phyloP scores from a whole-genome alignment of 2,888 invertebrate species.

The Ramazzottius varieornatus region DNA sequence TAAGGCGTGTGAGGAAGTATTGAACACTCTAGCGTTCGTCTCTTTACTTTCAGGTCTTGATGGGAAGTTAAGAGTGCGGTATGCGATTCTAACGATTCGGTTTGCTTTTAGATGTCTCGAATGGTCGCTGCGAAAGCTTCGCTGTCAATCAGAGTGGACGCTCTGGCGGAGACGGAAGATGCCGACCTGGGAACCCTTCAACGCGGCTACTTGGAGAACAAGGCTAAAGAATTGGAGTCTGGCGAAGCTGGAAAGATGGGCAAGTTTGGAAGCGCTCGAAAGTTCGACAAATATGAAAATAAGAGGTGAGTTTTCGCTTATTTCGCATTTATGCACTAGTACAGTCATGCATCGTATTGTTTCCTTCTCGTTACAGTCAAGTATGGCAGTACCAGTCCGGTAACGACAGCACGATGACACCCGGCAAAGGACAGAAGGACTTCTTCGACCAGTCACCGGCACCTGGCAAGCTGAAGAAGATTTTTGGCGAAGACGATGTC shows the following conservation, averaged over 20 bases:
- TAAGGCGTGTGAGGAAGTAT: slow-evolving; percentile 11
- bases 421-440: slow-evolving; percentile 17
- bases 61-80: no score
- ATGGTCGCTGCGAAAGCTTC: slow-evolving; percentile 91
- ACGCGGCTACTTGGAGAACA: slow-evolving; percentile 56
- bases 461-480: slow-evolving; percentile 9
- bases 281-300: slow-evolving; percentile 73
- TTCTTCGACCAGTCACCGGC: background rate
- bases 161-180: slow-evolving; percentile 58
- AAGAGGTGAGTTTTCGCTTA: slow-evolving; percentile 31
- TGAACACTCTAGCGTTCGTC: background rate
- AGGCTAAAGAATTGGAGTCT: slow-evolving; percentile 44
- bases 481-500: slow-evolving; percentile 14
- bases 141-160: slow-evolving; percentile 72
- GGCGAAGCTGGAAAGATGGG: slow-evolving; percentile 36
- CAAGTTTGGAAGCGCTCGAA: slow-evolving; percentile 23
- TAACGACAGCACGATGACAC: slow-evolving; percentile 51
- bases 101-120: slow-evolving; percentile 42
- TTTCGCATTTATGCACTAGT: background rate
- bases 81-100: background rate
- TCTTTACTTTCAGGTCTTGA: no score
- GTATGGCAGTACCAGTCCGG: slow-evolving; percentile 48
- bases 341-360: background rate
- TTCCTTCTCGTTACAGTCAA: slow-evolving; percentile 32
- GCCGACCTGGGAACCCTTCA: slow-evolving; percentile 66